Base-by-base conservation (phyloP, 2,113 vertebrate species). In the Typhlomys cinereus region DNA sequence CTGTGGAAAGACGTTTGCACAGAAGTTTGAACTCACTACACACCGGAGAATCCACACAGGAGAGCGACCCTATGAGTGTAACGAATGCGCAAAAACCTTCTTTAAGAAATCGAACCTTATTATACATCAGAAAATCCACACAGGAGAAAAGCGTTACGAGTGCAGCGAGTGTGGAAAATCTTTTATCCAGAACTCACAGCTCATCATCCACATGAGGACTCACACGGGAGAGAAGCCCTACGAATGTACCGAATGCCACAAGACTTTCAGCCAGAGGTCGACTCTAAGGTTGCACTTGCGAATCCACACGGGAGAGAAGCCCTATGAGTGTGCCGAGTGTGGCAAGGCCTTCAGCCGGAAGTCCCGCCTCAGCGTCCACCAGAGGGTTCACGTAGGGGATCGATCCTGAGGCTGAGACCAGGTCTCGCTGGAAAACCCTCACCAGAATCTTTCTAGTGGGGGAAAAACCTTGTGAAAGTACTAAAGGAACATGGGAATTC, bases 341-440 rank as follows among this genome's bases (percentile, higher is more conserved):
- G 97, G 96, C 46, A 97, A 97, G 71, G 97, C 96, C 92, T 97
- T 97, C 89, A 97, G 97, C 94, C 86, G 96, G 59, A 97, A 97
- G 92, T 96, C 97, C 73, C 95, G 97, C 3, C 97, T 97, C 73
- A 96, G 95, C 0, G 95, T 97, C 34, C 97, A 98, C 92, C 98
- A 97, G 93, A 74, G 98, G 96, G 4, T 98, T 95, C 66, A 98
- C 96, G 31, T 96, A 31, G 7, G 96, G 96, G 66, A 98, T 95
- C 95, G 97, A 93, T 84, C n/a, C 1, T 97, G 95, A 95, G 66
- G 25, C 82, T 54, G 48, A 62, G 36, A 0, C 39, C 41, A 13
- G 34, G 15, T 1, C 3, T 21, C 1, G 9, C 64, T 39, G 78
- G 46, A 39, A 61, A 64, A 31, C 50, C 39, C 12, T 36, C 17